Evolutionary conservation across 2,888 invertebrate genomes (phyloP), one percentile per base, ranked within the genome.

Genomic region (Lymantria monacha): DNA sequence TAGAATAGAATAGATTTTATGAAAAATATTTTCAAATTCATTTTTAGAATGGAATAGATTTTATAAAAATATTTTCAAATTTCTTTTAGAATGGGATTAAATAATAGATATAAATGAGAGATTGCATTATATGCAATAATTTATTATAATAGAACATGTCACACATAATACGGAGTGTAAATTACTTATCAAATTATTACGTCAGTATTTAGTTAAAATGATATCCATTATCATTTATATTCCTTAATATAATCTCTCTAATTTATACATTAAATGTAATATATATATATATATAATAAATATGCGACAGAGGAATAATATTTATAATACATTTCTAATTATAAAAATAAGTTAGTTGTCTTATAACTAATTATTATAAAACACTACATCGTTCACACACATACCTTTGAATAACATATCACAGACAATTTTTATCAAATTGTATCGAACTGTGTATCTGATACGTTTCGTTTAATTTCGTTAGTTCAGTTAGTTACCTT

Each of bases 331-430:
- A 44, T 54, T 52, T 55, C 38, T 37, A 13, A 38, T 42, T 69
- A 69, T 55, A 66, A 70, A 76, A 78, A 77, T 76, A 76, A 74
- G 66, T 74, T 74, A 74, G 59, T 63, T 46, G 62, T 59, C 55
- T 64, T 59, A 59, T 53, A 58, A 58, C 46, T 49, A 46, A 51
- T 40, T 30, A 61, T 65, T 66, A 63, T 54, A 59, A 55, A 56
- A 54, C 55, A 49, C 55, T 59, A 60, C 64, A 64, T 68, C 69
- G 61, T 69, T 63, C 69, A 70, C 53, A 69, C 69, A 70, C 53
- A 69, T 65, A 65, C 65, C 74, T 81, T 81, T 79, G 78, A 81
- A 81, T 81, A 66, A 74, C 70, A 78, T 87, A 87, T 86, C 86
- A 87, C 86, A 87, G 85, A 78, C 72, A 82, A 77, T 79, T 79